phyloP scores from a whole-genome alignment of 2,888 invertebrate genomes.

The Cremastobaeus sp. region DNA sequence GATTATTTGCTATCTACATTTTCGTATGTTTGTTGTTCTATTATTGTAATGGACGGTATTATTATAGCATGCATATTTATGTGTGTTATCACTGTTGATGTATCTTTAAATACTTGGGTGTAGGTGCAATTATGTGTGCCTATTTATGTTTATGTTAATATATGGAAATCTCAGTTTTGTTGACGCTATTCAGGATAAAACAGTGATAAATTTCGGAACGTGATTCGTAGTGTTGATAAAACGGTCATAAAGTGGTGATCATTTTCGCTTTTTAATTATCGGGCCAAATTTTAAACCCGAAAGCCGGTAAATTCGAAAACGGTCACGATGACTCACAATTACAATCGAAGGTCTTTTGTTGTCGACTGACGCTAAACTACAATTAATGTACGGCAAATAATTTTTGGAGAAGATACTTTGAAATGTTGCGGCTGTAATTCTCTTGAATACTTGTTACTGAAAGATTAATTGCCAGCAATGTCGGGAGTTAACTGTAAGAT shows the following conservation, averaged over 20 bases:
- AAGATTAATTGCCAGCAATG: constrained; percentile 33
- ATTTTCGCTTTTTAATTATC: no score
- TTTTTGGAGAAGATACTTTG: background rate
- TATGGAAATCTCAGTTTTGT: constrained; percentile 21
- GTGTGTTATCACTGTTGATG: constrained; percentile 23
- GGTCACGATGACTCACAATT: no score
- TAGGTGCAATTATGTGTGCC: constrained; percentile 7
- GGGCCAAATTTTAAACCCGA: no score
- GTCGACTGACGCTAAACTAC: no score
- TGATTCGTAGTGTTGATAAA: constrained; percentile 14
- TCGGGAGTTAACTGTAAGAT: constrained; percentile 27
- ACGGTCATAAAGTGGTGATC: background rate
- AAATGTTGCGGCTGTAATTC: constrained; percentile 21
- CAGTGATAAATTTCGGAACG: constrained; percentile 9
- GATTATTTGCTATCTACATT: background rate
- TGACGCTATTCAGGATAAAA: constrained; percentile 19
- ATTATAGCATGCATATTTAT: constrained; percentile 31
- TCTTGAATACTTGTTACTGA: constrained; percentile 35
- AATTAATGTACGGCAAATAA: background rate
- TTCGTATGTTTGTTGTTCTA: constrained; percentile 26
- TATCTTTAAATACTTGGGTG: constrained; percentile 13
- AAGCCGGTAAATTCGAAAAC: no score
- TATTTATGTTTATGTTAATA: constrained; percentile 34
- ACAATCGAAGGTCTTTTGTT: no score
- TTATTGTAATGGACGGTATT: constrained; percentile 22